Evolutionary conservation across 2,113 vertebrate genomes (phyloP).

Genomic region (Hippopotamus amphibius): DNA sequence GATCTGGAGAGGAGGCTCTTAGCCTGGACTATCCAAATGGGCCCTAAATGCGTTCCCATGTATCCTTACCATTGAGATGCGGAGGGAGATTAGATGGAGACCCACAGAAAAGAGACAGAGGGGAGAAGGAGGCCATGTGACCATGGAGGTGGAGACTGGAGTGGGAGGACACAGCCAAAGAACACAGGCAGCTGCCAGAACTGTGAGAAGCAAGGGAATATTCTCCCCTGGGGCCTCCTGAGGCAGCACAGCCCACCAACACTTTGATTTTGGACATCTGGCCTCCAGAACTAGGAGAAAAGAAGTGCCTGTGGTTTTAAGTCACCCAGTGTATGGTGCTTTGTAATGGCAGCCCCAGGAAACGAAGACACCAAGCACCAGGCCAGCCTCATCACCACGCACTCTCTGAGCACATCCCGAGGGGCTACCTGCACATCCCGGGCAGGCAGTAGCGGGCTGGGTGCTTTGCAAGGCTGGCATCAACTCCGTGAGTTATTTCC

Average conservation of each 20-base stretch:
- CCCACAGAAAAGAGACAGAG: neutral
- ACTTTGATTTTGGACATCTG: neutral
- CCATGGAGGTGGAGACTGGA: neutral
- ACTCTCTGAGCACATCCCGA: neutral
- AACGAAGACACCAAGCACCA: fast-evolving
- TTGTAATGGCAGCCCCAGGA: neutral
- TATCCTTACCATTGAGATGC: neutral
- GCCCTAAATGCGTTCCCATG: neutral
- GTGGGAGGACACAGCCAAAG: neutral
- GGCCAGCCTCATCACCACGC: fast-evolving
- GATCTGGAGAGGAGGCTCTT: neutral
- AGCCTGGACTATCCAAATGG: neutral
- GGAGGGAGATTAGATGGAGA: neutral
- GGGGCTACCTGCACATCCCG: too few relatives aligned
- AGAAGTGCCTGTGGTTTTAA: neutral
- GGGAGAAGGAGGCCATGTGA: neutral
- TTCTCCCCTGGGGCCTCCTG: neutral
- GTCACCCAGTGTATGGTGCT: neutral
- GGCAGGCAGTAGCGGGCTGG: neutral
- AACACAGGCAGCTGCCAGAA: fast-evolving
- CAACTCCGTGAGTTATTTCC: neutral
- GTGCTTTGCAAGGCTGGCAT: neutral
- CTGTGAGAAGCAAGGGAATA: neutral
- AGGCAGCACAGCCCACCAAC: neutral
- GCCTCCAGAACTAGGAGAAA: neutral